Evolutionary conservation across 2,113 vertebrate genomes (phyloP), one percentile per base, ranked within the genome.

Genomic region (Nothoprocta pentlandii): DNA sequence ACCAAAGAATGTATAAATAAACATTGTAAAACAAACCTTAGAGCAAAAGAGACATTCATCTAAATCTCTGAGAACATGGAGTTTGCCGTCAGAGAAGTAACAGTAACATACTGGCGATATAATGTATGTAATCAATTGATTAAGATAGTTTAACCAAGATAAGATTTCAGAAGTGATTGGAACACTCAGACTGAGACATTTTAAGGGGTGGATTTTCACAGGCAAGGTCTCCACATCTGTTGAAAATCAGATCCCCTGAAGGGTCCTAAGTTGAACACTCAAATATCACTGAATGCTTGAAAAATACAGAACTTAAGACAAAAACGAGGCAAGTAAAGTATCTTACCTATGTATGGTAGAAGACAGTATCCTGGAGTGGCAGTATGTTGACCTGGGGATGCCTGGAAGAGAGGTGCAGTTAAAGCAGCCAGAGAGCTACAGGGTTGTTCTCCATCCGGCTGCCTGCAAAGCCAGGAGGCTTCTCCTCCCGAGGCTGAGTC

Each of bases 401-500:
- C 23, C 85, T 90, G 91, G 86, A 91, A 83, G 25, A 14, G 74
- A 91, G 49, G 41, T 61, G 62, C 74, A 89, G 12, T 94, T 82
- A 92, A 80, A 62, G 83, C 76, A 96, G 64, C 53, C 51, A 30
- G 89, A 68, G 77, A 93, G 54, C 34, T 41, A 84, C 80, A 92
- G 63, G 79, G 92, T 94, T 30, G 46, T 62, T 95, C 69, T 86
- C 93, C 84, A 92, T 97, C 69, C 92, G 88, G 73, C 92, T 84
- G 89, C 54, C 61, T 87, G 95, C 97, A 94, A 86, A 97, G 78
- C 63, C 95, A 87, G 66, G 83, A 97, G 85, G 23, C 89, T 98
- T 97, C 94, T 97, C 84, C 42, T 93, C 95, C 58, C 56, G 89
- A 58, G 96, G 85, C 96, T 98, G 94, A 98, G 95, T 98, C 98